Evolutionary conservation across 92 coral and sea anemone genomes (phyloP).

Genomic region (Phenganax subtilis): DNA sequence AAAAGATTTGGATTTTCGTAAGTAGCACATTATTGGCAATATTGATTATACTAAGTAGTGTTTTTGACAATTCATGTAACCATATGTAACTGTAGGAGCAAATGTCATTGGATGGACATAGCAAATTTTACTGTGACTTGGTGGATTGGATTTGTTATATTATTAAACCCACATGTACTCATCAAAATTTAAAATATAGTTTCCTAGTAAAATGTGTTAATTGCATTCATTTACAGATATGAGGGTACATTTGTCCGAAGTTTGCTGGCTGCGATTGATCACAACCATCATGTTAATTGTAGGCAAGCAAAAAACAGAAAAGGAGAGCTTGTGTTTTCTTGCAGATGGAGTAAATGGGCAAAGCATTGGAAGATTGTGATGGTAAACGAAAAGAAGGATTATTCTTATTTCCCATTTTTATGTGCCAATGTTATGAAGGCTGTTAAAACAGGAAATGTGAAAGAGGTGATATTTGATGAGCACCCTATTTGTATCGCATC

Average conservation of each 20-base stretch:
- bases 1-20: not conserved
- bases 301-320: slow-evolving; percentile 14
- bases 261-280: slow-evolving; percentile 20
- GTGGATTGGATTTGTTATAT: not conserved
- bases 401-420: not conserved
- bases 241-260: not conserved
- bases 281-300: slow-evolving; percentile 22
- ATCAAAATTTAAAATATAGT: not conserved
- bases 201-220: not conserved
- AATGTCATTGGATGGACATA: not conserved
- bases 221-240: not conserved
- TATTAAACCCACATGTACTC: not conserved
- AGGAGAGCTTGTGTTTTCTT: slow-evolving; percentile 1
- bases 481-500: slow-evolving; percentile 30
- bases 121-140: too few relatives aligned
- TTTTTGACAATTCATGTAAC: not conserved
- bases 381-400: slow-evolving; percentile 3
- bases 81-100: not conserved
- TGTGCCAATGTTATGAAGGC: slow-evolving; percentile 14
- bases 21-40: not conserved
- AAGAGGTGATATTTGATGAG: too few relatives aligned
- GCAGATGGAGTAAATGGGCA: slow-evolving; percentile 21
- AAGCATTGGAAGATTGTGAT: slow-evolving; percentile 24
- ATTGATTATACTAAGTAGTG: not conserved
- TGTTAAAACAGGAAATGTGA: not conserved